Evolutionary conservation across 2,797 vertebrate genomes (phyloP).

Genomic region (Potorous gilbertii): DNA sequence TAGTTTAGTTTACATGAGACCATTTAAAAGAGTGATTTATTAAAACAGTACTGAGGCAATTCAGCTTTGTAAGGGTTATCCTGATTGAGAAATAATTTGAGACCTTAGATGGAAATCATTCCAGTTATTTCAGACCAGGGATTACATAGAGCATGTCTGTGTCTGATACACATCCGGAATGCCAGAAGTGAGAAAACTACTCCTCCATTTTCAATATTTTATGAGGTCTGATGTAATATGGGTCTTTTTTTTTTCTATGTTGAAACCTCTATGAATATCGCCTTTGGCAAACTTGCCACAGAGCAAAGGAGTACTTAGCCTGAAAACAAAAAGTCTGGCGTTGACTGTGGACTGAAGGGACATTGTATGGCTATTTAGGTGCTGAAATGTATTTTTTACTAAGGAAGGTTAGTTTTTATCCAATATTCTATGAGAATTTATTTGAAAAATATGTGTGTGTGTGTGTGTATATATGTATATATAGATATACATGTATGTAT

Average conservation of each 20-base stretch:
- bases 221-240: conserved; percentile 71
- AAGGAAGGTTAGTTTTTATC: conserved; percentile 32
- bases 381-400: conserved; percentile 21
- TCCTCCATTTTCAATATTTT: conserved; percentile 74
- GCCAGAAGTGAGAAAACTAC: conserved; percentile 72
- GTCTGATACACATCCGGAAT: conserved; percentile 48
- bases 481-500: no score
- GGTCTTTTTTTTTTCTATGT: conserved; percentile 42
- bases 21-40: conserved; percentile 62
- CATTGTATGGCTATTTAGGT: background rate
- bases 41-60: conserved; percentile 50
- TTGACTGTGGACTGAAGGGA: conserved; percentile 62
- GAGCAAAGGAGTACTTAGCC: conserved; percentile 25
- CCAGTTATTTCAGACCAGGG: conserved; percentile 42
- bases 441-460: background rate
- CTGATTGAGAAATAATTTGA: conserved; percentile 40
- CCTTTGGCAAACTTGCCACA: conserved; percentile 69
- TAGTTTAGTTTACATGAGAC: conserved; percentile 19
- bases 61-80: conserved; percentile 31
- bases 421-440: conserved; percentile 54
- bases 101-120: conserved; percentile 45
- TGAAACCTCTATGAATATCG: conserved; percentile 68
- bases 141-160: background rate
- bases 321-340: conserved; percentile 57
- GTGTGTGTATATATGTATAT: no score